Evolutionary conservation across 2,797 vertebrate genomes (phyloP), one percentile per base, ranked within the genome.

Genomic region (Lepus oiostolus): DNA sequence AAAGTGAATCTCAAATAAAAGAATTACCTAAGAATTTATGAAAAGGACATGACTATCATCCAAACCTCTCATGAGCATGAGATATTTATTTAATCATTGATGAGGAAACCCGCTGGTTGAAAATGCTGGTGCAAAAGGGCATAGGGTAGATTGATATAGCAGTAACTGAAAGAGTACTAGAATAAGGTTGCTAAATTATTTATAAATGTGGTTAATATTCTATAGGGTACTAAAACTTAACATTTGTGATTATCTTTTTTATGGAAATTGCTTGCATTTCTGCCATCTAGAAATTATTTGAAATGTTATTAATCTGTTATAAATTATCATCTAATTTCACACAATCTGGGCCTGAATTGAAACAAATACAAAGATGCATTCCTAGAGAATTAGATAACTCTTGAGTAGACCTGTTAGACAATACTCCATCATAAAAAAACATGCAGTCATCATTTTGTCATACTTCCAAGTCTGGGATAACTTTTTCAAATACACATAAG

Each of bases 401-500:
- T 83, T 92, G 58, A 12, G 77, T 30, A 19, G 74, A 80, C 62
- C 68, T 77, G 24, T 71, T 74, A 90, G 76, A 88, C 6, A 81
- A 80, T 50, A 21, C 7, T 35, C 54, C 50, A 85, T 38, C 50
- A 60, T 86, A 32, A 86, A 83, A 47, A 92, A 58, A 91, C 54
- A 93, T n/a, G 38, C 7, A 5, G 17, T 87, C 68, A 92, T 81
- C 77, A 83, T 83, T 90, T 79, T 94, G 58, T 47, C n/a, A 92
- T 82, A 77, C 77, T 95, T 90, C 81, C 74, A 96, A 95, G 35
- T 38, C 77, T 91, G 17, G 35, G 22, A 68, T 89, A 79, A 38
- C 7, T 92, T 90, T 81, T 58, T 26, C 82, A 54, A 81, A 85
- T 82, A 58, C 0, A 62, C 30, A 68, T 50, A 65, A 92, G 85